phyloP scores from a whole-genome alignment of 2,797 vertebrate genomes.

The Myotis findleyi region DNA sequence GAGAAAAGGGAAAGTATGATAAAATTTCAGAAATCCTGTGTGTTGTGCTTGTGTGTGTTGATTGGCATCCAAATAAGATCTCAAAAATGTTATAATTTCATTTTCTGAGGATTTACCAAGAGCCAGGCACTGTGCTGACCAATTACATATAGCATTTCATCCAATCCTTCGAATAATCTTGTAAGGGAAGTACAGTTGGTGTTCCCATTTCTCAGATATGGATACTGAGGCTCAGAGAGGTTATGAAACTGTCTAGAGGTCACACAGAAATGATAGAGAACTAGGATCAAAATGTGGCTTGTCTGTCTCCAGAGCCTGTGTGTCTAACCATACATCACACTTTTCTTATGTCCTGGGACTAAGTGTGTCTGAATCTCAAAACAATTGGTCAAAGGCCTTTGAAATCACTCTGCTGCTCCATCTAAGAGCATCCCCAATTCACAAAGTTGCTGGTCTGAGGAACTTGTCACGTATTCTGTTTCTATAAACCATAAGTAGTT shows the following conservation, averaged over 20 bases:
- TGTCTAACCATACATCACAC: not conserved
- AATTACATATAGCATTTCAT: not conserved
- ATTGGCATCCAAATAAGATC: constrained; percentile 78
- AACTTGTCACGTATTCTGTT: not conserved
- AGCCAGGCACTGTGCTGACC: not conserved
- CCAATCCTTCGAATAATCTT: not conserved
- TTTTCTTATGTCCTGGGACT: too few species aligned
- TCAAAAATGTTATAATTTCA: constrained; percentile 61
- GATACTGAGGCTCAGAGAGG: not conserved
- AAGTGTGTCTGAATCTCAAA: not conserved
- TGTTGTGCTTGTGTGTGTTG: not conserved
- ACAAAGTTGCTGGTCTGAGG: not conserved
- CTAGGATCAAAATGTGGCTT: not conserved
- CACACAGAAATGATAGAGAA: not conserved
- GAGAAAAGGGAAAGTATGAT: constrained; percentile 73
- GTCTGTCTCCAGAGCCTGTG: not conserved
- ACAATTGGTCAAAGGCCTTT: not conserved
- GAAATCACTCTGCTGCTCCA: not conserved
- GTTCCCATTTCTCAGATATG: not conserved
- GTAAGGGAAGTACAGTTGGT: not conserved
- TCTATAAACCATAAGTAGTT: not conserved
- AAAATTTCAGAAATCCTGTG: constrained; percentile 78
- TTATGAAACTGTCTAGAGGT: not conserved
- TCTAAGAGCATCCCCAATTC: not conserved
- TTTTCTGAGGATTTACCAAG: constrained; percentile 9